phyloP scores from a whole-genome alignment of 2,797 vertebrate genomes.

The Megalops cyprinoides region DNA sequence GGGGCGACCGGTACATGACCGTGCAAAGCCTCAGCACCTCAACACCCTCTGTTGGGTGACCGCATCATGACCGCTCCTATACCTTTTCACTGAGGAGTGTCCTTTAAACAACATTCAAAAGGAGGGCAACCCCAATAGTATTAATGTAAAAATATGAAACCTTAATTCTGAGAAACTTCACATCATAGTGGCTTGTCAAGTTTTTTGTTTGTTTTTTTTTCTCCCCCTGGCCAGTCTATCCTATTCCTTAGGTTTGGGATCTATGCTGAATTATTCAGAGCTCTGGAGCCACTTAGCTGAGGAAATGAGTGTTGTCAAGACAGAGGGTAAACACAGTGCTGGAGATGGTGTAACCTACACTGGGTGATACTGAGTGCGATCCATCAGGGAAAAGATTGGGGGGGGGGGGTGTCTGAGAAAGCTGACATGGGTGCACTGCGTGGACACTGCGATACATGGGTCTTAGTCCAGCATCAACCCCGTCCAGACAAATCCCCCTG shows the following conservation, averaged over 20 bases:
- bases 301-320: constrained; percentile 13
- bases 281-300: neutral
- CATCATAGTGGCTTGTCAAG: neutral
- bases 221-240: neutral
- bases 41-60: too few species aligned
- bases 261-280: neutral
- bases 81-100: too few species aligned
- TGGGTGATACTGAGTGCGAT: too few species aligned
- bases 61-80: too few species aligned
- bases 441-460: neutral
- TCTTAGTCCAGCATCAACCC: constrained; percentile 22
- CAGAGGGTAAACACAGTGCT: constrained; percentile 23
- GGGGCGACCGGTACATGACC: too few species aligned
- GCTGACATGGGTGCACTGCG: too few species aligned
- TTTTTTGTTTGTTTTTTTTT: neutral
- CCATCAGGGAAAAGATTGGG: too few species aligned
- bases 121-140: too few species aligned
- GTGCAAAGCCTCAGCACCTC: too few species aligned
- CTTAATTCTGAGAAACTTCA: neutral
- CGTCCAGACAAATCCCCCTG: neutral
- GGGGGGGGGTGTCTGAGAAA: too few species aligned
- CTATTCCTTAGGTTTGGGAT: neutral
- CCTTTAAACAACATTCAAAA: too few species aligned
- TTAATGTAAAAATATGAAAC: too few species aligned
- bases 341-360: constrained; percentile 28